phyloP scores from a whole-genome alignment of 2,113 vertebrate genomes.

The Xyliphius kryptos region DNA sequence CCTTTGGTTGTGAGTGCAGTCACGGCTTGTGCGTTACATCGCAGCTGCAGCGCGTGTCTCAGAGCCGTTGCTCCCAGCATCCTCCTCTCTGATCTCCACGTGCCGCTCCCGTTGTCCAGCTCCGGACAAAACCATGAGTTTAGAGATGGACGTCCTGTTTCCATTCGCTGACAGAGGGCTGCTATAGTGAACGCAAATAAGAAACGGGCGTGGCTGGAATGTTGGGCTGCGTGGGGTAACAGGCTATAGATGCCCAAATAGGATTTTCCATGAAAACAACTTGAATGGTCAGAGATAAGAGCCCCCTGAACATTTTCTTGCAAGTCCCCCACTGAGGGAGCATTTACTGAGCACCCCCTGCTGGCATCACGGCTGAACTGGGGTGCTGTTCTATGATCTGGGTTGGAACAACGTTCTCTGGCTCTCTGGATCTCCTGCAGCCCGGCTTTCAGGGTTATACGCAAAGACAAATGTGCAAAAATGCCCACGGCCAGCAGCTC shows the following conservation, averaged over 20 bases:
- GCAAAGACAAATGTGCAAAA: constrained; percentile 78
- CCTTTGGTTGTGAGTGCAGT: constrained; percentile 60
- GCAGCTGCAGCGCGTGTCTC: constrained; percentile 82
- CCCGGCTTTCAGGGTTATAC: constrained; percentile 73
- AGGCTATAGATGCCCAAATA: constrained; percentile 76
- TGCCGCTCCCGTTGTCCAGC: background rate
- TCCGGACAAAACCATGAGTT: constrained; percentile 21
- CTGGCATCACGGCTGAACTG: background rate
- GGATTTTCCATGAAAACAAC: constrained; percentile 56
- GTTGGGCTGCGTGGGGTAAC: constrained; percentile 69
- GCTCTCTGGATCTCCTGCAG: constrained; percentile 55
- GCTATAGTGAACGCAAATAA: constrained; percentile 70
- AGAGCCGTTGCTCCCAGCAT: constrained; percentile 75
- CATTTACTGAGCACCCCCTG: background rate
- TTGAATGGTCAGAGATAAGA: constrained; percentile 34
- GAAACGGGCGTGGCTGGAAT: constrained; percentile 70
- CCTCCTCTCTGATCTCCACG: constrained; percentile 49
- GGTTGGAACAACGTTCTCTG: constrained; percentile 11
- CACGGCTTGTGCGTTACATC: constrained; percentile 85
- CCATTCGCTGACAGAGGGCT: constrained; percentile 67
- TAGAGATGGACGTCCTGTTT: constrained; percentile 17
- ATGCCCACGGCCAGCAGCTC: constrained; percentile 72
- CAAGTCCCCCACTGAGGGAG: background rate
- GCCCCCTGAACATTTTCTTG: background rate
- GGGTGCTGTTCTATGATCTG: no score